These are phyloP conservation scores for Nudaria mundana DNA, from an alignment of 2,888 invertebrate genomes.

Conservation along the genomic window DNA sequence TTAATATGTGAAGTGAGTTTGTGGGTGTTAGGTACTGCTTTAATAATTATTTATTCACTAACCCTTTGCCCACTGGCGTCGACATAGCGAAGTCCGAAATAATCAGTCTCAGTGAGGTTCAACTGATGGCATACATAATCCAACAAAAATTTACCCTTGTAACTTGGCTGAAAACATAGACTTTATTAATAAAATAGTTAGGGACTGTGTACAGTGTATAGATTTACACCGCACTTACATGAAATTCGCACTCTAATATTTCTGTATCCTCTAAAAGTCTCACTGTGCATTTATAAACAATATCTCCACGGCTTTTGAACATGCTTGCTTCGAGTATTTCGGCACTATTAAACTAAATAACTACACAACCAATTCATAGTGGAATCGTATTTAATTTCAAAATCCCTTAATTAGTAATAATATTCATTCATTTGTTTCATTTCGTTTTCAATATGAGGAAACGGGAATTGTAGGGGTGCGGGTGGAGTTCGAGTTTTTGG, in stretches of 20 bases:
- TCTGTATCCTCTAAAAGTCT: constrained; percentile 94
- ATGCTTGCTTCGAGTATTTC: constrained; percentile 51
- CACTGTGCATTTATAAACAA: constrained; percentile 93
- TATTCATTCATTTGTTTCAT: constrained; percentile 43
- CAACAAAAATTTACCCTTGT: constrained; percentile 93
- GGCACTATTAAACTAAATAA: constrained; percentile 19
- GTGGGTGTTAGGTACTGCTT: too few relatives aligned
- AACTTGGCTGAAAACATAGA: constrained; percentile 85
- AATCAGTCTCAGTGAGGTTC: constrained; percentile 95
- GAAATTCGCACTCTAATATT: constrained; percentile 95
- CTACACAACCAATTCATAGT: constrained; percentile 30
- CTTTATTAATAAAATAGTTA: neutral
- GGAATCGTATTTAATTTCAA: constrained; percentile 30
- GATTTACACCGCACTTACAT: constrained; percentile 62
- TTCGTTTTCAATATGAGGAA: constrained; percentile 35
- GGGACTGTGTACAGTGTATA: neutral
- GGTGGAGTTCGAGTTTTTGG: constrained; percentile 14
- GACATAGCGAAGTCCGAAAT: constrained; percentile 96
- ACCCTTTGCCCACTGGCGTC: constrained; percentile 94
- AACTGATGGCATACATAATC: constrained; percentile 95
- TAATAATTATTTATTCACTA: constrained; percentile 56
- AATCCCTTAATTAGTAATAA: constrained; percentile 21
- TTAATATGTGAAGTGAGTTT: too few relatives aligned
- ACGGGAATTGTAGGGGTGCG: neutral
- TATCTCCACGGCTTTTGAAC: constrained; percentile 87